phyloP scores from a whole-genome alignment of 2,797 vertebrate genomes.

The Halcyon badia region DNA sequence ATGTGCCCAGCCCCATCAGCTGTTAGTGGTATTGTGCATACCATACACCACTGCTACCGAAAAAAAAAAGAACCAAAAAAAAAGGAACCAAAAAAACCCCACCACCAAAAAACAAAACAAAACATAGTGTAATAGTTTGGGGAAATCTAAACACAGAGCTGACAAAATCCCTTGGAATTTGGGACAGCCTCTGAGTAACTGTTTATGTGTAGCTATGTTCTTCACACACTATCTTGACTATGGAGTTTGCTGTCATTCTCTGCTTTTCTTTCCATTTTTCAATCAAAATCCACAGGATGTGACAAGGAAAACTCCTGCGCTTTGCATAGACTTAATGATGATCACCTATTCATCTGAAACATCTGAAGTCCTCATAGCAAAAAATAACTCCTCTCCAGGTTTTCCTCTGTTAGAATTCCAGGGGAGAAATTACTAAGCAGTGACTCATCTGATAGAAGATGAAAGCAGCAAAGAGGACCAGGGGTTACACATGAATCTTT shows the following conservation, averaged over 20 bases:
- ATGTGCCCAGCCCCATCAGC: slow-evolving; percentile 48
- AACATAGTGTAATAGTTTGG: not conserved
- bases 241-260: not conserved
- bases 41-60: not conserved
- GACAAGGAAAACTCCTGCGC: not conserved
- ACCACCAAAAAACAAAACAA: too few relatives aligned
- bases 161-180: not conserved
- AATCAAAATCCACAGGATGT: not conserved
- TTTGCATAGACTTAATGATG: not conserved
- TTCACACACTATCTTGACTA: not conserved
- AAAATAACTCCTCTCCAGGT: not conserved
- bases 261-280: not conserved
- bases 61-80: too few relatives aligned
- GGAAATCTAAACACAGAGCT: not conserved
- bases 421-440: not conserved
- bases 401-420: not conserved
- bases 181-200: not conserved
- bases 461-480: not conserved
- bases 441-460: not conserved
- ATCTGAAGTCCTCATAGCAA: not conserved
- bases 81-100: too few relatives aligned
- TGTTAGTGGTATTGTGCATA: slow-evolving; percentile 13
- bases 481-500: not conserved
- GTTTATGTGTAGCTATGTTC: not conserved
- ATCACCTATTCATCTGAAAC: not conserved